Percentiles rank a stretch among this genome's conserved stretches.
These are phyloP conservation scores for Cenopis cana DNA, from an alignment of 2,888 invertebrate species.

Conservation along the genomic window DNA sequence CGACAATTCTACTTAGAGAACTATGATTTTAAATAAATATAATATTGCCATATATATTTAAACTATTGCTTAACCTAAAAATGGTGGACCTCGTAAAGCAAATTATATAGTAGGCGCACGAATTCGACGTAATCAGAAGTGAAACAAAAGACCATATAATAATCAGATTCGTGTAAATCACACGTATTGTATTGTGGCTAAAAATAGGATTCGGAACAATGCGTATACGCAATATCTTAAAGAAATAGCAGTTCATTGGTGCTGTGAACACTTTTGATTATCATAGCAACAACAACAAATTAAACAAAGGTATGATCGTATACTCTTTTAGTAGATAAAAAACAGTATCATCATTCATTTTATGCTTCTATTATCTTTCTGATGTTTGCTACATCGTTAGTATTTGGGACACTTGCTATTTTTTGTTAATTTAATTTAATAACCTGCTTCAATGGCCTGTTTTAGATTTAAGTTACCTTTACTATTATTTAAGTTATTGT, in stretches of 20 bases:
- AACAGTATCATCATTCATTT: no score
- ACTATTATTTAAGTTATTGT: no score
- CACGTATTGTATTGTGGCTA: conserved; percentile 27
- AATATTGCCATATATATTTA: no score
- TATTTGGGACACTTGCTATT: no score
- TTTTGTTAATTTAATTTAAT: no score
- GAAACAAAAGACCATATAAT: conserved; percentile 32
- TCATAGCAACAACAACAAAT: background rate
- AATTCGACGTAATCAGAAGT: conserved; percentile 17
- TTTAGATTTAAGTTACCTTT: no score
- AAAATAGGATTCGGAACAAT: conserved; percentile 28
- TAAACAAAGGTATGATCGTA: background rate
- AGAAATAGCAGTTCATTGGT: conserved; percentile 17
- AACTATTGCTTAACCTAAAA: conserved; percentile 4
- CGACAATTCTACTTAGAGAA: no score
- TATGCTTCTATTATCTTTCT: no score
- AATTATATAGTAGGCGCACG: conserved; percentile 27
- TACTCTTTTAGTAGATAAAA: no score
- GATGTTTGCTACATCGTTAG: no score
- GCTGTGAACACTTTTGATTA: background rate
- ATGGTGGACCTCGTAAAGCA: conserved; percentile 13
- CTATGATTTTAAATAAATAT: no score
- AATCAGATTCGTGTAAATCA: conserved; percentile 34
- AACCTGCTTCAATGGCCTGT: no score
- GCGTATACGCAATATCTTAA: conserved; percentile 19